These are phyloP conservation scores for Ericerus pela DNA, from an alignment of 1,140 invertebrate genomes.

Conservation along the genomic window DNA sequence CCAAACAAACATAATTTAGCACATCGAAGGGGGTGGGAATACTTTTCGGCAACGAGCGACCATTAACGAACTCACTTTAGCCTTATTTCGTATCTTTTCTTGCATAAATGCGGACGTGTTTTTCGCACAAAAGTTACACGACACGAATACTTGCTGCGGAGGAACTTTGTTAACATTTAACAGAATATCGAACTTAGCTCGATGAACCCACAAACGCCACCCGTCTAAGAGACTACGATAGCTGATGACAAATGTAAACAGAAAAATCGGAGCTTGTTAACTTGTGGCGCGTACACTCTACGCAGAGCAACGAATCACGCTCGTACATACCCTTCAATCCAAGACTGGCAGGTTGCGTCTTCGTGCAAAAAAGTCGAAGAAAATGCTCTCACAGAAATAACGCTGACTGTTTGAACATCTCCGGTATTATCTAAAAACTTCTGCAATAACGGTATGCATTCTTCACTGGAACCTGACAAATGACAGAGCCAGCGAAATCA, in stretches of 20 bases:
- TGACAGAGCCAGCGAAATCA: slow-evolving; percentile 14
- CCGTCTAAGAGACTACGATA: slow-evolving; percentile 58
- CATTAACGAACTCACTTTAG: not conserved
- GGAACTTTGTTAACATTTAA: slow-evolving; percentile 45
- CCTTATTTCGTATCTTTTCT: slow-evolving; percentile 25
- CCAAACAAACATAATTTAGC: not conserved
- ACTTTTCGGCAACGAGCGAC: too few species aligned
- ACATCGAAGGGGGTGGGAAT: not conserved
- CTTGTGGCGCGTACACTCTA: too few species aligned
- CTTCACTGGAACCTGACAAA: slow-evolving; percentile 43
- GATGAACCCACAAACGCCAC: slow-evolving; percentile 66
- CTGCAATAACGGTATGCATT: slow-evolving; percentile 68
- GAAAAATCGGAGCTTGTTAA: too few species aligned
- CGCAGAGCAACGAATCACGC: too few species aligned
- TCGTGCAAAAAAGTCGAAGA: slow-evolving; percentile 46
- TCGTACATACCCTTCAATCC: slow-evolving; percentile 57
- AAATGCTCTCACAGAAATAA: slow-evolving; percentile 60
- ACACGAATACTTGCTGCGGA: slow-evolving; percentile 65
- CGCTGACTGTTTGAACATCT: slow-evolving; percentile 80
- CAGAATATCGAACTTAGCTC: slow-evolving; percentile 61
- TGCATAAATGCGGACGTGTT: slow-evolving; percentile 64
- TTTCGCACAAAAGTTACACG: slow-evolving; percentile 90
- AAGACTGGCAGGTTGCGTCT: slow-evolving; percentile 42
- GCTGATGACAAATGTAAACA: slow-evolving; percentile 32
- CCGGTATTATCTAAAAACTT: slow-evolving; percentile 76